Conservation (phyloP, 2,888 invertebrate genomes). For the Thereva unica region DNA sequence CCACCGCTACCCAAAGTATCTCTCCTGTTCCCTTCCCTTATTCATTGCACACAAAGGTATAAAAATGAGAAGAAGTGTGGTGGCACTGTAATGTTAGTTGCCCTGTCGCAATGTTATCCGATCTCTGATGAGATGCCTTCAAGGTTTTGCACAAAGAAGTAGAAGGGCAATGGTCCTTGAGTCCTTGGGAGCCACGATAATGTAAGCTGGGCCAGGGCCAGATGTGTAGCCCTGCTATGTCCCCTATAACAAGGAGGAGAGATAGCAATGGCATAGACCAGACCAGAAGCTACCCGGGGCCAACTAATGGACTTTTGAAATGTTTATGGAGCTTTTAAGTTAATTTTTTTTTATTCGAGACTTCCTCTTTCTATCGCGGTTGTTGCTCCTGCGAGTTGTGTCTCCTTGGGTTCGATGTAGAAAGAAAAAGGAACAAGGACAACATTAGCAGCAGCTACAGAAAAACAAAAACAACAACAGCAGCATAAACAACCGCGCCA, state of each 20-base stretch:
- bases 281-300: conserved; percentile 17
- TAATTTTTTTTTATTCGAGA: conserved; percentile 36
- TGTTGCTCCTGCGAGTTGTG: conserved; percentile 4
- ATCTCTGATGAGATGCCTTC: conserved; percentile 29
- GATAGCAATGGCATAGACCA: not conserved
- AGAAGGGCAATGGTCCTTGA: not conserved
- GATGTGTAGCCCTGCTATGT: conserved; percentile 9
- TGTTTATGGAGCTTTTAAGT: conserved; percentile 43
- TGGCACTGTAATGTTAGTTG: conserved; percentile 25
- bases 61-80: conserved; percentile 6
- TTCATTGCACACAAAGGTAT: not conserved
- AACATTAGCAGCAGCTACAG: not conserved
- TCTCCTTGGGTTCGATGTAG: not conserved
- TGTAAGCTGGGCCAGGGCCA: conserved; percentile 24
- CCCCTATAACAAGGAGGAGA: not conserved
- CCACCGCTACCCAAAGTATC: not conserved
- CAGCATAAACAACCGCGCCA: not conserved
- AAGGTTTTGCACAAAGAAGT: too few relatives aligned
- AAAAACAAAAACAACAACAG: not conserved
- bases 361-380: conserved; percentile 13
- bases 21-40: conserved; percentile 1
- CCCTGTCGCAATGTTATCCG: conserved; percentile 27
- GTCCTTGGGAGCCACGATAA: not conserved
- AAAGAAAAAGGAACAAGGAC: not conserved
- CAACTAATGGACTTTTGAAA: conserved; percentile 44